Conservation (phyloP, 2,888 invertebrate genomes). For the Rhingia campestris region DNA sequence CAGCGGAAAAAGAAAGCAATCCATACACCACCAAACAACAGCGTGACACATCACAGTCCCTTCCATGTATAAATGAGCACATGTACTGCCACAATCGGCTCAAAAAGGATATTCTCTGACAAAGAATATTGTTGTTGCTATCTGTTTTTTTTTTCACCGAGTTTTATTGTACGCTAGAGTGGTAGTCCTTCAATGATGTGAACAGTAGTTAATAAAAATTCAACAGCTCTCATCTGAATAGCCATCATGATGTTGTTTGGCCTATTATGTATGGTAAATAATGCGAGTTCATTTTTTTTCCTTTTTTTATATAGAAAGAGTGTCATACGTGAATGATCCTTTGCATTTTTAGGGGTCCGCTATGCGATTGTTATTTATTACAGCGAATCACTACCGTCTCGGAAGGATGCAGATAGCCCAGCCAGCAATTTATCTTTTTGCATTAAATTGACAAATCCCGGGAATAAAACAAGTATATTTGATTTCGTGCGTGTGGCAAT, state of each 20-base stretch:
- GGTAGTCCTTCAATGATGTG: conserved; percentile 69
- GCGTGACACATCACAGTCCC: conserved; percentile 56
- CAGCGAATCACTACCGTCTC: conserved; percentile 37
- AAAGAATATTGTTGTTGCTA: conserved; percentile 53
- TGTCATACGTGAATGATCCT: conserved; percentile 45
- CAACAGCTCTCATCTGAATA: conserved; percentile 73
- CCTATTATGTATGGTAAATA: conserved; percentile 73
- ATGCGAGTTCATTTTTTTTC: conserved; percentile 40
- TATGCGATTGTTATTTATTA: conserved; percentile 61
- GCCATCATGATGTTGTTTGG: conserved; percentile 70
- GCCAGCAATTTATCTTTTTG: too few relatives aligned
- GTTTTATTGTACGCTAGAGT: conserved; percentile 55
- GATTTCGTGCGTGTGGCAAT: too few relatives aligned
- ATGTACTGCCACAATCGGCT: conserved; percentile 44
- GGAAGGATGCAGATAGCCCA: conserved; percentile 45
- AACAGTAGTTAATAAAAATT: conserved; percentile 74
- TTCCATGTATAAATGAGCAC: conserved; percentile 50
- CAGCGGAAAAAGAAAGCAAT: conserved; percentile 72
- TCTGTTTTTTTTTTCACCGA: conserved; percentile 40
- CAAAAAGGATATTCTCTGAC: conserved; percentile 66
- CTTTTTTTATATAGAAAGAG: conserved; percentile 29
- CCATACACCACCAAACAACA: conserved; percentile 63
- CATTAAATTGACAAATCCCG: too few relatives aligned
- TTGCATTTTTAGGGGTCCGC: conserved; percentile 48
- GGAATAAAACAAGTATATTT: too few relatives aligned